phyloP scores from a whole-genome alignment of 2,888 invertebrate species.

The Phyto melanocephala region DNA sequence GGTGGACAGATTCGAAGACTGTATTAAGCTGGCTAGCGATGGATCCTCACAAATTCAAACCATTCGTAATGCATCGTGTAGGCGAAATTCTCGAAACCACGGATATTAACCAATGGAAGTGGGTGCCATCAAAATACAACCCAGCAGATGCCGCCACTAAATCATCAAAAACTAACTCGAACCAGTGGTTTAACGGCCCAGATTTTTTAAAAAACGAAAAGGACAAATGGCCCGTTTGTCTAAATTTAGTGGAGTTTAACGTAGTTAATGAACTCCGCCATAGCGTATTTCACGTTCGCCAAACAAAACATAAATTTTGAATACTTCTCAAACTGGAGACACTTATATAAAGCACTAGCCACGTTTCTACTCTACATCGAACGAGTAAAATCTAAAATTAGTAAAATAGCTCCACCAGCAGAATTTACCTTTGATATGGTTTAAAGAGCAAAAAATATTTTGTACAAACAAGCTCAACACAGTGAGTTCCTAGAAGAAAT shows the following conservation, averaged over 20 bases:
- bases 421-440: too few relatives aligned
- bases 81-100: constrained; percentile 49
- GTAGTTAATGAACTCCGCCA: too few relatives aligned
- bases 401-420: too few relatives aligned
- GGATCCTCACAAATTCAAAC: constrained; percentile 54
- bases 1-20: constrained; percentile 45
- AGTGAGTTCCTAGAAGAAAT: too few relatives aligned
- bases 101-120: constrained; percentile 52
- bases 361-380: constrained; percentile 40
- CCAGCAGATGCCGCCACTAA: constrained; percentile 43
- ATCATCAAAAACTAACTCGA: constrained; percentile 2
- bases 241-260: constrained; percentile 12
- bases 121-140: constrained; percentile 51
- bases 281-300: too few relatives aligned
- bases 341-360: constrained; percentile 43
- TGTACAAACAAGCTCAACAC: too few relatives aligned
- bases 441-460: too few relatives aligned
- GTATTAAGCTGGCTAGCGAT: constrained; percentile 53
- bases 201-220: constrained; percentile 25
- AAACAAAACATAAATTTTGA: constrained; percentile 52
- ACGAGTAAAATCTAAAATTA: too few relatives aligned
- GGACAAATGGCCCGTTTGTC: constrained; percentile 47
- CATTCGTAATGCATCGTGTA: constrained; percentile 58
- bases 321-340: too few relatives aligned
- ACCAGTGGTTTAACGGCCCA: constrained; percentile 51